Base-by-base conservation (phyloP, 2,797 vertebrate species). In the Mionectes olivaceus region DNA sequence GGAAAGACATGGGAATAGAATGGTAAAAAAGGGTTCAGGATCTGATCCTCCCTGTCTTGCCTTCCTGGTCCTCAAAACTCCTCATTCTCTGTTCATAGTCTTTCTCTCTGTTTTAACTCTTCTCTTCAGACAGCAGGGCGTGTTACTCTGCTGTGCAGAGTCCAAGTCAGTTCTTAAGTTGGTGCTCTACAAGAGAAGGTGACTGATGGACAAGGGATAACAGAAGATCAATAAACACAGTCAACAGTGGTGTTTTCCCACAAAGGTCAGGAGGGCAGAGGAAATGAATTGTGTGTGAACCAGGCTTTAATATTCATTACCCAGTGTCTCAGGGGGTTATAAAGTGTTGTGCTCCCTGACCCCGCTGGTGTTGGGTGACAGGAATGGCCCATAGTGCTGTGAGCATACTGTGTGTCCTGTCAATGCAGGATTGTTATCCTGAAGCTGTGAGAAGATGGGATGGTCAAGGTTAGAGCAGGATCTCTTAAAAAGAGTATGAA, bases 321-420 rank as follows among this genome's bases (percentile, higher is more conserved):
- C 25, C 35, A 19, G 16, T 44, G 50, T 89, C 75, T 67, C 59
- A 61, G 81, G 75, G 83, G 89, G 65, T 93, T 94, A 25, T 80
- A 13, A 75, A 82, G 50, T 43, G 75, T 53, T 84, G 13, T 47
- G 73, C 56, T 84, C 25, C 67, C 44, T 96, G 92, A 90, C 87
- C 87, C 71, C 7, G 4, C 44, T 61, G 94, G 90, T 93, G 71
- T 44, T 94, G 81, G 77, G 30, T 94, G 94, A 47, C 87, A 87
- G 67, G 37, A 74, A 23, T n/a, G 50, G 78, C 69, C 65, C 24
- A 25, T 24, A 41, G 39, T 65, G 55, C 68, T 92, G 56, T 46
- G 70, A 50, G 37, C 0, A 1, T 41, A 17, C 5, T 78, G 44
- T 5, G 2, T 52, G 33, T 56, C 33, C 24, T 49, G 27, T 57